Evolutionary conservation across 2,113 vertebrate genomes (phyloP).

Genomic region (Cavia aperea): DNA sequence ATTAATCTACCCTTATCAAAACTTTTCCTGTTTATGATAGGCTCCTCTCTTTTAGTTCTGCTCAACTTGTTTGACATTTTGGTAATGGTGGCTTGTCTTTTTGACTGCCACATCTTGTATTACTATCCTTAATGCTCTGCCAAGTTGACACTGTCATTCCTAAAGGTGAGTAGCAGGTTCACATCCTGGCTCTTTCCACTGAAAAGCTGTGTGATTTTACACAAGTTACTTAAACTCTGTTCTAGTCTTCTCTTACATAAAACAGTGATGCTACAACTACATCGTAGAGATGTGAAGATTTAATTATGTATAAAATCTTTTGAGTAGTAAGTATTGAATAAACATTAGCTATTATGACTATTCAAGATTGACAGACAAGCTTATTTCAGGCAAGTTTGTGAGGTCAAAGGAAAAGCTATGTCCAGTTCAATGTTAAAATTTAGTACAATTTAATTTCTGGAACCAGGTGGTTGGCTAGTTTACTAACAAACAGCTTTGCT

Average conservation of each 20-base stretch:
- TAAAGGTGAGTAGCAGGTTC: neutral
- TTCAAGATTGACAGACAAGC: neutral
- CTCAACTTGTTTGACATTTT: neutral
- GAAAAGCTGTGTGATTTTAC: neutral
- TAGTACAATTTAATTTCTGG: neutral
- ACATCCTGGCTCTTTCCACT: neutral
- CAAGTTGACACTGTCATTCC: neutral
- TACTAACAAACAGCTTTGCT: neutral
- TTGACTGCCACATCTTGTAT: neutral
- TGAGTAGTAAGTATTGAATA: slow-evolving; percentile 5
- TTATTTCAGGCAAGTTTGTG: neutral
- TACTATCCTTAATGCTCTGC: neutral
- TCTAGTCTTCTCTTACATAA: neutral
- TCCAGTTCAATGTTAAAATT: neutral
- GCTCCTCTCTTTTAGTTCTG: neutral
- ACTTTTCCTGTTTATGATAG: neutral
- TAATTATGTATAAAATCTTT: neutral
- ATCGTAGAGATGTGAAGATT: neutral
- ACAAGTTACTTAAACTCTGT: neutral
- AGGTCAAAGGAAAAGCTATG: neutral
- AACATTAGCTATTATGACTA: neutral
- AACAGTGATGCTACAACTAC: neutral
- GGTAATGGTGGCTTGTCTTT: neutral
- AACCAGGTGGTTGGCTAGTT: neutral
- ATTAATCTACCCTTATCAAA: neutral